Evolutionary conservation across 53 echinoderm and acorn worm species (phyloP).

Genomic region (Echinometra lucunter): DNA sequence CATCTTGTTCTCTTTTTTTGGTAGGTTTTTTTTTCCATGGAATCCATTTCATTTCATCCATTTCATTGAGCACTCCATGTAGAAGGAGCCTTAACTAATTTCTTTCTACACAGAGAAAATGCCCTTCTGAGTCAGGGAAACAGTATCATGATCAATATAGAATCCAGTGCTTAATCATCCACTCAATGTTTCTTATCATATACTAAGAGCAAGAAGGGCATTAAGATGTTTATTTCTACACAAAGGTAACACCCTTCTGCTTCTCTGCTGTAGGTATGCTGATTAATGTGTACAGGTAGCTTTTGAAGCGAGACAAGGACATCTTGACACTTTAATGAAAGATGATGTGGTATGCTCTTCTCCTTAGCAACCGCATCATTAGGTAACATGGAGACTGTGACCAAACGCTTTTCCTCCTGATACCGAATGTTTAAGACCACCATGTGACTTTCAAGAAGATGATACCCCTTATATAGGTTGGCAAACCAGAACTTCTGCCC

Average conservation of each 20-base stretch:
- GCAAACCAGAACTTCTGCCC: too few relatives aligned
- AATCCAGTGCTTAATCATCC: too few relatives aligned
- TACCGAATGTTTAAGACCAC: not conserved
- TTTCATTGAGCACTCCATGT: too few relatives aligned
- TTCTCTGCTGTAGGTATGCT: too few relatives aligned
- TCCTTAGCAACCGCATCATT: slow-evolving; percentile 22
- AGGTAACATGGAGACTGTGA: not conserved
- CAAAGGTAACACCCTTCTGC: not conserved
- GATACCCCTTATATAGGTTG: too few relatives aligned
- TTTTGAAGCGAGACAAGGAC: not conserved
- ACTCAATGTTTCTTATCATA: too few relatives aligned
- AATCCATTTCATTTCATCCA: too few relatives aligned
- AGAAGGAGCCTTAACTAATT: not conserved
- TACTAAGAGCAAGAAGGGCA: not conserved
- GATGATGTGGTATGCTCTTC: not conserved
- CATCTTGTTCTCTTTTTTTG: too few relatives aligned
- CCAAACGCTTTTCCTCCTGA: slow-evolving; percentile 28
- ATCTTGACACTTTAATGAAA: slow-evolving; percentile 5
- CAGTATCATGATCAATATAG: not conserved
- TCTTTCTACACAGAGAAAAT: not conserved
- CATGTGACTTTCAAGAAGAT: not conserved
- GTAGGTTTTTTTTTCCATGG: too few relatives aligned
- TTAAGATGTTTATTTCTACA: not conserved
- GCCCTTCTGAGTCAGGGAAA: not conserved
- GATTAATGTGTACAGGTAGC: not conserved